Base-by-base conservation (phyloP, 2,797 vertebrate species). In the Spinibarbus caldwelli region DNA sequence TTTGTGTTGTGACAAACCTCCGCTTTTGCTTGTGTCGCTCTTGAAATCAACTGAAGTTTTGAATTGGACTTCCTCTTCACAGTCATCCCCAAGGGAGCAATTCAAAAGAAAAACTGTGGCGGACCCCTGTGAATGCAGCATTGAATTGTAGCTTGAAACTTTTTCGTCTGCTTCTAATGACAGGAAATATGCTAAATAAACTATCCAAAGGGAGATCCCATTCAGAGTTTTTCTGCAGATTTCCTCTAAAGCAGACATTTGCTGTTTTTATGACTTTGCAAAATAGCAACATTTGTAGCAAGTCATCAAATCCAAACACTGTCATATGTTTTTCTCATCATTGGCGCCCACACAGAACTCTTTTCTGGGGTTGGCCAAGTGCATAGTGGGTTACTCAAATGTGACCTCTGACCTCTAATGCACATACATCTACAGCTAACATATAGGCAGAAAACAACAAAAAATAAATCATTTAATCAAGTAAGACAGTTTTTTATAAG, bases 111-210 rank as follows among this genome's bases (percentile, higher is more conserved):
- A 68, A 23, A 76, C 49, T 49, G 10, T 15, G 12, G 4, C 31
- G 3, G 8, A 52, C 45, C 26, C 73, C 54, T 82, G 47, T 70
- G 38, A 82, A 43, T 71, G 10, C 52, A 85, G 21, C 52, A 73
- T 4, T 29, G 66, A 78, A 72, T 66, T 21, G 23, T 3, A 79
- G 72, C 31, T 80, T n/a, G 12, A 83, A 78, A 67, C 54, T 23
- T n/a, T 66, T 85, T 77, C 68, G 41, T 85, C 73, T 54, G 76
- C 75, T 86, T 34, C 73, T 82, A 43, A 52, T 72, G 47, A 36
- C 68, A 86, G 38, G 77, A 87, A 85, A 52, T 54, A 82, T 82
- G 54, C 31, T 21, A 82, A 75, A 89, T 79, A 88, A 90, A 89
- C 84, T 84, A 38, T 14, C n/a, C 10, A 6, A 66, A 15, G 34